phyloP scores from a whole-genome alignment of 1,140 invertebrate genomes.

The Xylocopa sonorina region DNA sequence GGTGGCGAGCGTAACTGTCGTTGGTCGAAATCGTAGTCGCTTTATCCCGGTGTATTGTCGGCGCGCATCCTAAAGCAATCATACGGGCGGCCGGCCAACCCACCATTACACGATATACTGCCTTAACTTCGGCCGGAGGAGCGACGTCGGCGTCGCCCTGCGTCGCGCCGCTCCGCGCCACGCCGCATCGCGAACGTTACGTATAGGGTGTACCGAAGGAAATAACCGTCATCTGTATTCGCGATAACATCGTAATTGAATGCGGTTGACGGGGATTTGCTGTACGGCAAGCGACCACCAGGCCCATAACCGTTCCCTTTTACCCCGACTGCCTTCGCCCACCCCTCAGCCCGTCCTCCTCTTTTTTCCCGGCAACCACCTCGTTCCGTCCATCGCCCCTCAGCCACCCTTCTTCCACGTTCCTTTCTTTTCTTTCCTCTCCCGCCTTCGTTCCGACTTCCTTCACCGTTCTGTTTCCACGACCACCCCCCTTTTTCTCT shows the following conservation, averaged over 20 bases:
- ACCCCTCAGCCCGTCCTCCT: constrained; percentile 53
- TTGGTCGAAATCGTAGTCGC: constrained; percentile 57
- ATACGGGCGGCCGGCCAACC: constrained; percentile 74
- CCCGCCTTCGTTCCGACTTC: neutral
- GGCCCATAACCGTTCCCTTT: constrained; percentile 62
- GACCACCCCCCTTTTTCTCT: neutral
- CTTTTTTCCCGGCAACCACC: constrained; percentile 37
- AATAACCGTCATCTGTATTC: constrained; percentile 84
- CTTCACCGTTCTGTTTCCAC: constrained; percentile 19
- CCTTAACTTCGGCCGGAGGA: constrained; percentile 75
- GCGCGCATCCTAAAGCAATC: constrained; percentile 80
- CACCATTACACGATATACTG: constrained; percentile 71
- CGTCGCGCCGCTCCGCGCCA: constrained; percentile 49
- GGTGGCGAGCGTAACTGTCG: constrained; percentile 23
- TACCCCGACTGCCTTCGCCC: constrained; percentile 51
- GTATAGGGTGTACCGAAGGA: constrained; percentile 83
- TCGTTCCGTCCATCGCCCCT: constrained; percentile 5
- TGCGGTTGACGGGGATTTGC: constrained; percentile 83
- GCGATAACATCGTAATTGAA: constrained; percentile 84
- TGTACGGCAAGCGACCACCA: constrained; percentile 72
- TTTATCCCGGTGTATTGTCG: constrained; percentile 53
- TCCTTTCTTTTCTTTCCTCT: neutral
- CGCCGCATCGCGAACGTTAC: constrained; percentile 71
- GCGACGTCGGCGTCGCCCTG: constrained; percentile 63
- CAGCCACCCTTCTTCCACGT: neutral